phyloP scores from a whole-genome alignment of 2,888 invertebrate genomes.

The Melanargia galathea region DNA sequence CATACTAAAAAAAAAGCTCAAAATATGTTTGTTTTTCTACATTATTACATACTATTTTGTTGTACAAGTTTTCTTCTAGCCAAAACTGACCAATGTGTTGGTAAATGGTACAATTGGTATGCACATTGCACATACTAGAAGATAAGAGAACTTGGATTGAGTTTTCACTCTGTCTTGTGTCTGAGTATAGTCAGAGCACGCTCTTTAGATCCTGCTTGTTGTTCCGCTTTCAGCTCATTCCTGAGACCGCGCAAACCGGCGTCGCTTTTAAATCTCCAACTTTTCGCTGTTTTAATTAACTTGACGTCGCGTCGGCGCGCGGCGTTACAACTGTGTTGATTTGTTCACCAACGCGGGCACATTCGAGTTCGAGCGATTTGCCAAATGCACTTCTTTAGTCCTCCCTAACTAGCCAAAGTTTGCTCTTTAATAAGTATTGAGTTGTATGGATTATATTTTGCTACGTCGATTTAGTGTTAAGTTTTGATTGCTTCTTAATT shows the following conservation, averaged over 20 bases:
- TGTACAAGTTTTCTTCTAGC: too few species aligned
- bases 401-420: constrained; percentile 37
- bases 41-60: too few species aligned
- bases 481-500: constrained; percentile 9
- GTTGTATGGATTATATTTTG: constrained; percentile 33
- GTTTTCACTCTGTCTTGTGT: too few species aligned
- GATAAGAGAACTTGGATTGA: too few species aligned
- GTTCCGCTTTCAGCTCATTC: constrained; percentile 28
- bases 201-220: too few species aligned
- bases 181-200: too few species aligned
- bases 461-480: constrained; percentile 20
- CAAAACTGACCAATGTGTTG: too few species aligned
- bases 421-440: constrained; percentile 34
- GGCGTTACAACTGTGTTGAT: constrained; percentile 73
- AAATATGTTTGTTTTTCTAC: too few species aligned
- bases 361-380: constrained; percentile 42
- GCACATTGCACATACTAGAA: too few species aligned
- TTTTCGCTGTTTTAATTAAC: constrained; percentile 80
- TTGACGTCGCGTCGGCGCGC: too few species aligned
- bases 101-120: too few species aligned
- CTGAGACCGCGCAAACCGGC: constrained; percentile 27
- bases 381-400: constrained; percentile 45
- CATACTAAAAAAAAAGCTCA: too few species aligned
- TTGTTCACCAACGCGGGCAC: constrained; percentile 52
- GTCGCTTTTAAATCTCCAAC: constrained; percentile 71